These are phyloP conservation scores for Lobophora halterata DNA, from an alignment of 2,888 invertebrate genomes.

Conservation along the genomic window DNA sequence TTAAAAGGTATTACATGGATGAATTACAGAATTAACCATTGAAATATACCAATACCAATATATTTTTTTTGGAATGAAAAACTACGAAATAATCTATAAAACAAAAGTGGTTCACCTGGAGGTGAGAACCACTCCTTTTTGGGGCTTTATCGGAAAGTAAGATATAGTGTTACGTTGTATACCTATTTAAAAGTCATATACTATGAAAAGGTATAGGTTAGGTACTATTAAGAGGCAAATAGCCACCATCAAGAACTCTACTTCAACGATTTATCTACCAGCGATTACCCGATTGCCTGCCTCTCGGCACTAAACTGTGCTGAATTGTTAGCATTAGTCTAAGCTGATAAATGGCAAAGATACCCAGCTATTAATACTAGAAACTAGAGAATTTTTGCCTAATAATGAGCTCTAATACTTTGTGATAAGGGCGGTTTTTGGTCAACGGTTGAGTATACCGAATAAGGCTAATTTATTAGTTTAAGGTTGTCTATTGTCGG, in stretches of 20 bases:
- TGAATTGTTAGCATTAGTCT: slow-evolving; percentile 27
- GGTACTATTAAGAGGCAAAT: background rate
- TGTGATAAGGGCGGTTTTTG: slow-evolving; percentile 5
- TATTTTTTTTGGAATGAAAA: too few relatives aligned
- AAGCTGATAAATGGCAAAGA: slow-evolving; percentile 15
- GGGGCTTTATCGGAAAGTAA: too few relatives aligned
- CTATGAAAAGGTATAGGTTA: too few relatives aligned
- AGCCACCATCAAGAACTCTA: slow-evolving; percentile 15
- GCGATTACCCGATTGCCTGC: slow-evolving; percentile 21
- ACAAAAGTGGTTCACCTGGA: too few relatives aligned
- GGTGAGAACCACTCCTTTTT: too few relatives aligned
- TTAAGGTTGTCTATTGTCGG: too few relatives aligned
- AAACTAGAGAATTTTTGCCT: background rate
- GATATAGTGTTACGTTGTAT: too few relatives aligned
- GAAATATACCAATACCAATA: too few relatives aligned
- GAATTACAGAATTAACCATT: too few relatives aligned
- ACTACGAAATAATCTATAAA: too few relatives aligned
- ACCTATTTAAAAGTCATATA: too few relatives aligned
- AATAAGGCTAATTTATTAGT: slow-evolving; percentile 5
- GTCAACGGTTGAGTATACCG: background rate
- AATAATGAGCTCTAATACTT: slow-evolving; percentile 6
- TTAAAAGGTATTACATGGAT: too few relatives aligned
- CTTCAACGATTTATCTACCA: slow-evolving; percentile 21
- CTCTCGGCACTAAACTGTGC: slow-evolving; percentile 20
- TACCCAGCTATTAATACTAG: slow-evolving; percentile 10